Percentiles rank a stretch among this genome's conserved stretches.
Evolutionary conservation across 2,888 invertebrate species (phyloP).

Genomic region (Hirtodrosophila trivittata): DNA sequence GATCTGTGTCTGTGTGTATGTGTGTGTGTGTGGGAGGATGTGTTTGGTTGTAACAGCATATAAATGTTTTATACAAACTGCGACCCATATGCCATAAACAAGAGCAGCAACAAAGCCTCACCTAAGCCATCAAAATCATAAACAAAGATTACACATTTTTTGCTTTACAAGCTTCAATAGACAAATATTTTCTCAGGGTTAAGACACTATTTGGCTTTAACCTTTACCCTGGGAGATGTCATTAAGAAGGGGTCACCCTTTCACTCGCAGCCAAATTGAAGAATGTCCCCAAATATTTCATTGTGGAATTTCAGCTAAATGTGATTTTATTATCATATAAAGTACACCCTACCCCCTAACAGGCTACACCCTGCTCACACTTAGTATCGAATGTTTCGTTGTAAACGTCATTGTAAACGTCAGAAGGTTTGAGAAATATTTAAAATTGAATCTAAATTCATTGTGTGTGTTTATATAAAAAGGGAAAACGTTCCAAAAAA

Average conservation of each 20-base stretch:
- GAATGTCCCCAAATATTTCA: no score
- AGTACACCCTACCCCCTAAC: no score
- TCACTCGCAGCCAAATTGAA: neutral
- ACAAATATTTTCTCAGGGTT: slow-evolving; percentile 18
- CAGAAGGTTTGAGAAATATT: no score
- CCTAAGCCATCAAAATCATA: slow-evolving; percentile 35
- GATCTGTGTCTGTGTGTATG: slow-evolving; percentile 47
- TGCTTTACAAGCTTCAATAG: slow-evolving; percentile 26
- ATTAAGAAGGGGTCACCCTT: neutral
- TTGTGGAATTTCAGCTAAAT: no score
- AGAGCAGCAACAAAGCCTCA: slow-evolving; percentile 3
- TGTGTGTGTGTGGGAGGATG: slow-evolving; percentile 9
- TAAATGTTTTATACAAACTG: slow-evolving; percentile 30
- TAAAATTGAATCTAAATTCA: no score
- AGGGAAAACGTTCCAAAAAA: neutral
- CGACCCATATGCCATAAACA: slow-evolving; percentile 39
- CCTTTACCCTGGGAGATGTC: neutral
- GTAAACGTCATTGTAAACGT: no score
- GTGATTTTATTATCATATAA: no score
- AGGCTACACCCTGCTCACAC: no score
- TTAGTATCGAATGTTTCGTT: no score
- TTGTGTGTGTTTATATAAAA: no score
- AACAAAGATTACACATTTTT: slow-evolving; percentile 49
- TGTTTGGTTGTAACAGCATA: slow-evolving; percentile 1
- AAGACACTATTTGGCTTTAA: slow-evolving; percentile 29